Evolutionary conservation across 2,888 invertebrate species (phyloP), one percentile per base, ranked within the genome.

Genomic region (Opisthograptis luteolata): DNA sequence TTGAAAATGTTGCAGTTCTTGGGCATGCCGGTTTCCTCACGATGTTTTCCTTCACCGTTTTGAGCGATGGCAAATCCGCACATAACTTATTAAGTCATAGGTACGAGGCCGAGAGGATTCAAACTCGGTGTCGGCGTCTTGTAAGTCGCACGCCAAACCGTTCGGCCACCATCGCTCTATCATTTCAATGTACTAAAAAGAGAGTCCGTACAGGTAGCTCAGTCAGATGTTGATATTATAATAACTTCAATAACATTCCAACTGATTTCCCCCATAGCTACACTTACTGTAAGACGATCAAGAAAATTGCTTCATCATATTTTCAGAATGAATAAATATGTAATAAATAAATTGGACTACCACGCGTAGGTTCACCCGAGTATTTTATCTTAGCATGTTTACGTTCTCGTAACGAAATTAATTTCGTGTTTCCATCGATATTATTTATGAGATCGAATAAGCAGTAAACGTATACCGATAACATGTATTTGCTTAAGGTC

Each of bases 401-500:
- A 77, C 73, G 69, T 77, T 76, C 70, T 82, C 79, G 78, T 80
- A 83, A 79, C 76, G 76, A 84, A 83, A 88, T 89, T 87, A 88
- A 89, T 88, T 87, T 86, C 75, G 80, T 81, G 77, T 84, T 86
- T 81, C 81, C 81, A 84, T 83, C 76, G 75, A 66, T 71, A 81
- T 83, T 84, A 88, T 89, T 89, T 88, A 89, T 83, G 86, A 79
- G 85, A 83, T 84, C 82, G 84, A 76, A 85, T 84, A 82, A 85
- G 84, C 86, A 87, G 87, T 88, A 88, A 88, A 88, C 76, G 84
- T 86, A 83, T 84, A 83, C 75, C 83, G 84, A 87, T 87, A 87
- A 80, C 87, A 81, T 83, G 85, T 87, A 87, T 87, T 87, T 85
- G 87, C 86, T 84, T 84, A 81, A 79, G 79, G 81, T 85, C 87